These are phyloP conservation scores for Alcis repandata DNA, from an alignment of 2,888 invertebrate species.

Conservation along the genomic window DNA sequence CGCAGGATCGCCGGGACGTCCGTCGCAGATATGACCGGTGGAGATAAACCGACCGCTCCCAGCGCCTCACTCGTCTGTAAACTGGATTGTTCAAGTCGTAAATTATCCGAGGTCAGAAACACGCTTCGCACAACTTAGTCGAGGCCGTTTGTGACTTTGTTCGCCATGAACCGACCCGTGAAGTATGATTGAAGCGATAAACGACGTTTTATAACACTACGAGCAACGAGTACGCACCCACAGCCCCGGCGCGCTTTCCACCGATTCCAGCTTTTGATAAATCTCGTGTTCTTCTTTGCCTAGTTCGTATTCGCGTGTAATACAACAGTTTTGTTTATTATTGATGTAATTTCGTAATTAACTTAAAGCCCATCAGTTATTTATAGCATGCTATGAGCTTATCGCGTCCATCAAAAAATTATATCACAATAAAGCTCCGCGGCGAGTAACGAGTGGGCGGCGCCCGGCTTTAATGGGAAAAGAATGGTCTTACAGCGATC, in stretches of 20 bases:
- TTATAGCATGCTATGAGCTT: conserved; percentile 40
- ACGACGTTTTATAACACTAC: conserved; percentile 54
- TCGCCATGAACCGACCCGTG: conserved; percentile 62
- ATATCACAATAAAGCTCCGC: conserved; percentile 47
- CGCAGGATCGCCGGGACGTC: conserved; percentile 66
- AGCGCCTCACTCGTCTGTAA: conserved; percentile 65
- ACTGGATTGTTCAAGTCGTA: conserved; percentile 76
- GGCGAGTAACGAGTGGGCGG: conserved; percentile 47
- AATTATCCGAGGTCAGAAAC: conserved; percentile 78
- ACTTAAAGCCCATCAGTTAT: conserved; percentile 41
- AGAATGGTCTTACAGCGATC: conserved; percentile 75
- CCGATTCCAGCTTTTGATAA: conserved; percentile 31
- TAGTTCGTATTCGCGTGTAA: conserved; percentile 34
- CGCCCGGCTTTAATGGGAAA: conserved; percentile 65
- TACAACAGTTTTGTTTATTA: conserved; percentile 40
- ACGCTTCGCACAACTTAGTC: conserved; percentile 69
- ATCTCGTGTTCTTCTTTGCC: conserved; percentile 33
- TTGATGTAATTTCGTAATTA: conserved; percentile 40
- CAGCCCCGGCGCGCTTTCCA: conserved; percentile 22
- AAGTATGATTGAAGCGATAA: conserved; percentile 66
- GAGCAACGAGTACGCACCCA: conserved; percentile 39
- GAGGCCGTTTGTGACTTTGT: conserved; percentile 72
- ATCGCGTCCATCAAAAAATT: conserved; percentile 46
- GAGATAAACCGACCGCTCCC: conserved; percentile 66
- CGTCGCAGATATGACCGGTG: conserved; percentile 74